Base-by-base conservation (phyloP, 2,113 vertebrate genomes). In the Loxodonta africana region DNA sequence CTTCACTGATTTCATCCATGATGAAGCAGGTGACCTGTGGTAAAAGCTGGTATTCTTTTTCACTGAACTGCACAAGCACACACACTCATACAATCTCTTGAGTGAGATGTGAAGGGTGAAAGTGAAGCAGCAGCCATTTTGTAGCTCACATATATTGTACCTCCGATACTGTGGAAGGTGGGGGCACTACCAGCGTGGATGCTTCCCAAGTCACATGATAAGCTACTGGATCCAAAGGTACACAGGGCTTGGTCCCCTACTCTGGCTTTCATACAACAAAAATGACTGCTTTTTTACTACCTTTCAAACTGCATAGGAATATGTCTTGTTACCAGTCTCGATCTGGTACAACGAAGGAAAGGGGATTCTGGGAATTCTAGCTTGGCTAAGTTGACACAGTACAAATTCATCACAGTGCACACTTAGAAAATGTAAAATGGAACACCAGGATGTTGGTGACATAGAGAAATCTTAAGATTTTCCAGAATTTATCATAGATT, bases 151-250 rank as follows among this genome's bases (percentile, higher is more conserved):
- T 57, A 57, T 57, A 14, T 57, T 57, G 11, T 62, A 5, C 7
- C 18, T 62, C 18, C 67, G 33, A 12, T 33, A 37, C 20, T 26
- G 1, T 6, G 53, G 17, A 85, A 48, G 26, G 14, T 0, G 30
- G 5, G 92, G 6, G 15, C 3, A 1, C 6, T 26, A 8, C 20
- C 0, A 3, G 7, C 0, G 4, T 60, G 8, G 5, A 17, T 86
- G 10, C 2, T 41, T 0, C 9, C 2, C 20, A 28, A 3, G 12
- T 60, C 4, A 7, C 30, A 60, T n/a, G 8, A 8, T n/a, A 30
- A 76, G 2, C 8, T 53, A 11, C 2, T 2, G 3, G 17, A 26
- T 33, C 14, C 0, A 7, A 1, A 92, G 44, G 8, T 23, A 12
- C 11, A 14, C 8, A 69, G 7, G 17, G 7, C 0, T 12, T 87